phyloP scores from a whole-genome alignment of 2,797 vertebrate species.

The Onychomys torridus region DNA sequence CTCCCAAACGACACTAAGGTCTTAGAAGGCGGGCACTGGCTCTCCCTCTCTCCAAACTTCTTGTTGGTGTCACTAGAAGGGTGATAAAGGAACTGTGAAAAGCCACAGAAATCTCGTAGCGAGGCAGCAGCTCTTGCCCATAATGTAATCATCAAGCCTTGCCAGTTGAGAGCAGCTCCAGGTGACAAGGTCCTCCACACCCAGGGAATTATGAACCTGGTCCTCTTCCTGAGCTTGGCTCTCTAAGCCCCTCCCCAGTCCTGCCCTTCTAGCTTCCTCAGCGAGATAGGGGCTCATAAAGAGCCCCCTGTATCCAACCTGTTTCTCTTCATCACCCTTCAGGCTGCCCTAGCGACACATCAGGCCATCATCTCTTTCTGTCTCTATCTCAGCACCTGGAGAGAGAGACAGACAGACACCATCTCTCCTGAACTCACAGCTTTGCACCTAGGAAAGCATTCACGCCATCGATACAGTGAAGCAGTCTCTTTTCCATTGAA shows the following conservation, averaged over 20 bases:
- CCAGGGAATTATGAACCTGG: not conserved
- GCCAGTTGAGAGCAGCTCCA: not conserved
- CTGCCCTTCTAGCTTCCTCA: not conserved
- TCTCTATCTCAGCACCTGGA: not conserved
- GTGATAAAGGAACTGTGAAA: rapidly evolving
- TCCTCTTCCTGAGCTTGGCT: not conserved
- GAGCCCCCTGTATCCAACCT: rapidly evolving
- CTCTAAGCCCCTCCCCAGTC: not conserved
- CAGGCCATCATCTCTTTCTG: no score
- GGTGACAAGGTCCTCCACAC: not conserved
- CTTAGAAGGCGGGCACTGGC: not conserved
- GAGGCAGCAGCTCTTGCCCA: not conserved
- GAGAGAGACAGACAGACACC: no score
- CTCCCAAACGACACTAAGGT: not conserved
- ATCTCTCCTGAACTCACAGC: not conserved
- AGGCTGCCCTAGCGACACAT: not conserved
- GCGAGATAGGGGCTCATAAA: not conserved
- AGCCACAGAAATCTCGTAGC: not conserved
- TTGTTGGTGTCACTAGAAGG: not conserved
- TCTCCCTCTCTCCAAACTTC: not conserved
- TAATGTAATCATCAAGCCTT: not conserved
- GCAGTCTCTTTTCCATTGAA: not conserved
- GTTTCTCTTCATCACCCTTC: not conserved
- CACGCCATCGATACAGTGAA: not conserved
- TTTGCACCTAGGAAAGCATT: not conserved